These are phyloP conservation scores for Pilophorus perplexus DNA, from an alignment of 2,888 invertebrate genomes.

Conservation along the genomic window DNA sequence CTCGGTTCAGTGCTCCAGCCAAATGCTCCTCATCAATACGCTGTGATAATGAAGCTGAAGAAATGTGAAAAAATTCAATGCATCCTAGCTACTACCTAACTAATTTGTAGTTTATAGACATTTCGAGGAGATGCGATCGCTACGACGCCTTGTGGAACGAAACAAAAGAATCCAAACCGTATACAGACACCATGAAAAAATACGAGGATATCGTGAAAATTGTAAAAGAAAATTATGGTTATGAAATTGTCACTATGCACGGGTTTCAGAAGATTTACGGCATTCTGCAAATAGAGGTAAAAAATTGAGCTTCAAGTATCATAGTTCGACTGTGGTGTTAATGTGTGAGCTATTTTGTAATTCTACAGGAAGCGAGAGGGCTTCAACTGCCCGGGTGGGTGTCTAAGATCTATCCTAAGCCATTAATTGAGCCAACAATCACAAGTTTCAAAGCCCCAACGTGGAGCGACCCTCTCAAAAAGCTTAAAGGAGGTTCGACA, in stretches of 20 bases:
- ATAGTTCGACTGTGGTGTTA: too few relatives aligned
- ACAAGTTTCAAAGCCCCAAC: constrained; percentile 10
- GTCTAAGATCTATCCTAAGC: constrained; percentile 4
- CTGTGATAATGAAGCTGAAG: too few relatives aligned
- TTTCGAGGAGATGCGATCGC: neutral
- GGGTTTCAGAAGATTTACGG: neutral
- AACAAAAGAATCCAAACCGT: neutral
- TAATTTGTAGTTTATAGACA: too few relatives aligned
- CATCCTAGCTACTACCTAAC: too few relatives aligned
- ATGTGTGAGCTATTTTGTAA: neutral
- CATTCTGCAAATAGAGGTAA: neutral
- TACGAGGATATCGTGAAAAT: neutral
- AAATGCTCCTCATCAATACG: too few relatives aligned
- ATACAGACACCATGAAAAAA: neutral
- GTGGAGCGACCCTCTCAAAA: constrained; percentile 4
- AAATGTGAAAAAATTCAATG: too few relatives aligned
- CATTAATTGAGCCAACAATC: neutral
- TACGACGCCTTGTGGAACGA: neutral
- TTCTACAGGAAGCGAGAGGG: neutral
- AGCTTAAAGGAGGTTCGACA: constrained; percentile 36
- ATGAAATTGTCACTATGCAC: neutral
- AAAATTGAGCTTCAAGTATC: too few relatives aligned
- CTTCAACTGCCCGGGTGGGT: constrained; percentile 27
- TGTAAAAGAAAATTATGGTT: neutral
- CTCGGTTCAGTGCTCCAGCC: too few relatives aligned